These are phyloP conservation scores for Ceratosolen fusciceps DNA, from an alignment of 1,140 invertebrate genomes.

Conservation along the genomic window DNA sequence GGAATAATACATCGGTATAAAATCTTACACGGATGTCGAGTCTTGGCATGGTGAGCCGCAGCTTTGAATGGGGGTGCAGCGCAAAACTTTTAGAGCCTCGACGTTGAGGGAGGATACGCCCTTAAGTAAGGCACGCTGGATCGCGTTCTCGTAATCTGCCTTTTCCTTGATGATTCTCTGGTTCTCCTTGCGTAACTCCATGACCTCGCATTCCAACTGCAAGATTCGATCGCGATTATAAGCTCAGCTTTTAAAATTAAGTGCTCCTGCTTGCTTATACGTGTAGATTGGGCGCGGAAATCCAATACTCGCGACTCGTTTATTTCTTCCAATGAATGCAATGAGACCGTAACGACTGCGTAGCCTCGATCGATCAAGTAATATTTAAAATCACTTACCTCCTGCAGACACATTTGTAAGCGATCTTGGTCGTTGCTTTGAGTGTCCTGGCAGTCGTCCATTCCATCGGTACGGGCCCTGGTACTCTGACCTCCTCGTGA, in stretches of 20 bases:
- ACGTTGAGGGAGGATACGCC: conserved; percentile 66
- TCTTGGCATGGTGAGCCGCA: conserved; percentile 56
- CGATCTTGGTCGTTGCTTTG: conserved; percentile 5
- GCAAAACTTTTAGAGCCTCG: conserved; percentile 63
- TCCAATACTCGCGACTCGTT: too few relatives aligned
- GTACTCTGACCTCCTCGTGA: neutral
- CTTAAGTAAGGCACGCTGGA: conserved; percentile 63
- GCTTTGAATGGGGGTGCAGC: conserved; percentile 59
- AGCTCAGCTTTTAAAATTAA: too few relatives aligned
- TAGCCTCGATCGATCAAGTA: too few relatives aligned
- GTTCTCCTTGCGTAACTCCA: conserved; percentile 60
- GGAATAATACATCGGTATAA: too few relatives aligned
- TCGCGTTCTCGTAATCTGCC: conserved; percentile 64
- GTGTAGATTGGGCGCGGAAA: too few relatives aligned
- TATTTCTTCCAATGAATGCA: too few relatives aligned
- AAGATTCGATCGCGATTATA: neutral
- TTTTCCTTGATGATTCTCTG: conserved; percentile 62
- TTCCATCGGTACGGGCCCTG: neutral
- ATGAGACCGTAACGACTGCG: too few relatives aligned
- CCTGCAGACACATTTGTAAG: neutral
- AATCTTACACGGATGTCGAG: conserved; percentile 50
- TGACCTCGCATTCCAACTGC: conserved; percentile 60
- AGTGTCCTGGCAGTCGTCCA: neutral
- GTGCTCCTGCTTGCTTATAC: too few relatives aligned
- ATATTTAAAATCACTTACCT: neutral